Base-by-base conservation (phyloP, 2,797 vertebrate genomes). In the Trematomus bernacchii region DNA sequence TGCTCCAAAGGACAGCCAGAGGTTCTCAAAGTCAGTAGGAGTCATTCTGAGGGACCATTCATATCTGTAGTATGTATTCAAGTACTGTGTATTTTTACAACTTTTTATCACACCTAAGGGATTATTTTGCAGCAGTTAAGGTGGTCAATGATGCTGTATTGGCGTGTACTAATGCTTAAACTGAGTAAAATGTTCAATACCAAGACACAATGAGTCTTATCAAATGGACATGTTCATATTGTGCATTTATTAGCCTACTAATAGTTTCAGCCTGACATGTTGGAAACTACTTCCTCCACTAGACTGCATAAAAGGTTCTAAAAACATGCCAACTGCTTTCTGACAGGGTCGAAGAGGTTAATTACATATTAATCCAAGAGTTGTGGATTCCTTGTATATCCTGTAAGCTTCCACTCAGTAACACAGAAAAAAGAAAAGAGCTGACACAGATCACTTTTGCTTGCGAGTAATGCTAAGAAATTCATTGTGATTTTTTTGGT, bases 291-390 rank as follows among this genome's bases (percentile, higher is more conserved):
- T 19, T 15, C 21, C 40, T 58, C 30, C 40, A 40, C n/a, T 14
- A 3, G 6, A 47, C 52, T 30, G 15, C 23, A 18, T n/a, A n/a
- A 57, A 18, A 33, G 10, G 37, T 42, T n/a, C 6, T 19, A 63
- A 27, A 68, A 40, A 62, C 1, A 10, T 67, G 52, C 55, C 44
- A 23, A 13, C 19, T 40, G 40, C 55, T 57, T 33, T n/a, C 74
- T 30, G 46, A 10, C 6, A 33, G 46, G 52, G 66, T 89, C 81
- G 40, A 9, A 61, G 18, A 80, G 68, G 85, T 84, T 88, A 83
- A 77, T 85, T 71, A 66, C 60, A 70, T 16, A 77, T 82, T 79
- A 75, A 82, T 53, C 77, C 10, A 75, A 30, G 52, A 30, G 33
- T 55, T 53, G 50, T 19, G 50, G 47, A 65, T 76, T 64, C 18